A percentile compares a stretch with the other conserved stretches of the same genome.
These are phyloP conservation scores for Tachycineta bicolor DNA, from an alignment of 2,113 vertebrate genomes.

Conservation along the genomic window DNA sequence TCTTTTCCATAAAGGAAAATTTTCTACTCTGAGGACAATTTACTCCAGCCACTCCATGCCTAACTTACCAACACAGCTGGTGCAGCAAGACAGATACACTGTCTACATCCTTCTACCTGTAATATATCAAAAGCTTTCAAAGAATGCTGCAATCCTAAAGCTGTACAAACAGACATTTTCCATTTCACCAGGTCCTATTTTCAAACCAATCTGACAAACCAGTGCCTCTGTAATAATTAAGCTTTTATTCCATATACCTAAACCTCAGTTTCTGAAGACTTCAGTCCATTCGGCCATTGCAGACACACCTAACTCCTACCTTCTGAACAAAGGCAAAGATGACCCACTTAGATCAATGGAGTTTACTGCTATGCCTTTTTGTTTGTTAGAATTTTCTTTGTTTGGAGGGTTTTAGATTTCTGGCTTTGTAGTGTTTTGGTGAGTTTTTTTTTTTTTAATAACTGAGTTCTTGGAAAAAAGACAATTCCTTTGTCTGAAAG, in stretches of 20 bases:
- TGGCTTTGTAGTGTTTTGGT: too few species aligned
- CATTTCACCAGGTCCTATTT: neutral
- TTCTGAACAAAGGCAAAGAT: slow-evolving; percentile 24
- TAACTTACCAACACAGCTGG: neutral
- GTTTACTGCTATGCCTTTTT: neutral
- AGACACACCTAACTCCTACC: neutral
- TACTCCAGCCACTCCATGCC: neutral
- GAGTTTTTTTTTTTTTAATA: slow-evolving; percentile 24
- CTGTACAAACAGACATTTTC: neutral
- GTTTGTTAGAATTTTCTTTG: neutral
- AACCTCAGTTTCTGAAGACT: neutral
- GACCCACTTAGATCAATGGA: neutral
- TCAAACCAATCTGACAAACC: neutral
- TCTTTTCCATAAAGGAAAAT: neutral
- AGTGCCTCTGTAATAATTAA: neutral
- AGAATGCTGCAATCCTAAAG: neutral
- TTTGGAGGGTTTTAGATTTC: neutral
- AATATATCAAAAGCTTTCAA: neutral
- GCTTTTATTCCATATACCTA: neutral
- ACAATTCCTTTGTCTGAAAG: slow-evolving; percentile 30
- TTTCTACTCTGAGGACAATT: neutral
- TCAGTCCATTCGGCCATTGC: neutral
- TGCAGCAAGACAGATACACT: neutral
- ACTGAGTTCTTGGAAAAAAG: slow-evolving; percentile 47
- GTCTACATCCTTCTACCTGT: neutral